A percentile compares a stretch with the other conserved stretches of the same genome.
Evolutionary conservation across 2,888 invertebrate genomes (phyloP).

Genomic region (Drosophila picticornis): DNA sequence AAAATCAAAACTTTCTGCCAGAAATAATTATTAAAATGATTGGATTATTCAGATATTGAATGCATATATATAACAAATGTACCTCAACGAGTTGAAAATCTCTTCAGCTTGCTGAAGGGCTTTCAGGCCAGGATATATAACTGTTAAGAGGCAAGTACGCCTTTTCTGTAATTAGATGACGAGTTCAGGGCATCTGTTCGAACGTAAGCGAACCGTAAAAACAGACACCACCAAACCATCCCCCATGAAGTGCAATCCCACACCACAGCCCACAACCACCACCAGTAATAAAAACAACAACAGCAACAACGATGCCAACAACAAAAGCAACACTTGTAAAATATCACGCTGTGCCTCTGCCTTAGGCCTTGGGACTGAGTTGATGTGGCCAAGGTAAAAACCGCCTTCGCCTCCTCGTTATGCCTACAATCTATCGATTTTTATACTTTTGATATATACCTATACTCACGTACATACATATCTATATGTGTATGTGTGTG

Average conservation of each 20-base stretch:
- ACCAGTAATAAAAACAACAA: conserved; percentile 15
- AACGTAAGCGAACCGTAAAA: conserved; percentile 70
- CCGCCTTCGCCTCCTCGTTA: conserved; percentile 38
- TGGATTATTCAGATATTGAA: neutral
- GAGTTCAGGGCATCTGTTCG: conserved; percentile 71
- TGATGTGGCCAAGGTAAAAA: conserved; percentile 66
- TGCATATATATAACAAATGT: neutral
- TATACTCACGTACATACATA: neutral
- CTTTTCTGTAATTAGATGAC: conserved; percentile 75
- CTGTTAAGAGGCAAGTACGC: conserved; percentile 35
- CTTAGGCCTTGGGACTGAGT: conserved; percentile 44
- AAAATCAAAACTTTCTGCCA: neutral
- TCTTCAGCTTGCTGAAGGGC: conserved; percentile 1
- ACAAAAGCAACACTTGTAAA: conserved; percentile 71
- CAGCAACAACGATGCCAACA: conserved; percentile 34
- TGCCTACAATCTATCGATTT: conserved; percentile 72
- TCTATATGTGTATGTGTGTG: neutral
- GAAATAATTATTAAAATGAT: neutral
- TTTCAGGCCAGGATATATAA: conserved; percentile 6
- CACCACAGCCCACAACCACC: conserved; percentile 26
- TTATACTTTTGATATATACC: conserved; percentile 41
- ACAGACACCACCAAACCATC: conserved; percentile 54
- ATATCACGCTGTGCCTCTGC: conserved; percentile 70
- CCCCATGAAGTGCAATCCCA: conserved; percentile 20
- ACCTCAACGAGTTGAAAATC: neutral